These are phyloP conservation scores for Sebastolobus altivelis DNA, from an alignment of 2,797 vertebrate genomes.

Conservation along the genomic window DNA sequence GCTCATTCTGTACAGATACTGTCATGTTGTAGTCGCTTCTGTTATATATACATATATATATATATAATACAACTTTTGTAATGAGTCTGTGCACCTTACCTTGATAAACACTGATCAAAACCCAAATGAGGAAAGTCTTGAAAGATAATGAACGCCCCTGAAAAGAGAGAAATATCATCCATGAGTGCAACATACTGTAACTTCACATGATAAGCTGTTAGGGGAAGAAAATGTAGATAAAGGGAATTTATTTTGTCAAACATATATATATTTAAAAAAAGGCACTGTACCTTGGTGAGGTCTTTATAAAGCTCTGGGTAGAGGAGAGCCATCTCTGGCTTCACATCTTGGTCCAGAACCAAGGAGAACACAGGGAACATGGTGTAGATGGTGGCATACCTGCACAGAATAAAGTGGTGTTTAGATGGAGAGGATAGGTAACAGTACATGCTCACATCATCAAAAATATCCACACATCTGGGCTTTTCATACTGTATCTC, in stretches of 20 bases:
- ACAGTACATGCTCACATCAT: background rate
- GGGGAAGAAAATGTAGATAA: fast-evolving
- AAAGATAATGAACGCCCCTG: constrained; percentile 97
- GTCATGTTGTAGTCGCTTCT: background rate
- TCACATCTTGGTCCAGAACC: constrained; percentile 97
- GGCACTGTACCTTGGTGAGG: constrained; percentile 91
- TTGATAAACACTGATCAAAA: constrained; percentile 98
- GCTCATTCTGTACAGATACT: background rate
- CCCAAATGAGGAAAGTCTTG: constrained; percentile 98
- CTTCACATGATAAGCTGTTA: background rate
- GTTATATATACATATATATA: too few relatives aligned
- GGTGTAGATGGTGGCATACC: constrained; percentile 98
- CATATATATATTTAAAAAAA: background rate
- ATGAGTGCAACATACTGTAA: background rate
- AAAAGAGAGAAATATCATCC: constrained; percentile 54
- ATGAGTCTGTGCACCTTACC: constrained; percentile 80
- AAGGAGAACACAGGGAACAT: constrained; percentile 99
- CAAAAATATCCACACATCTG: background rate
- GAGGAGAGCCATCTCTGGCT: constrained; percentile 95
- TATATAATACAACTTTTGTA: background rate
- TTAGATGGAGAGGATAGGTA: background rate
- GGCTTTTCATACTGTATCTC: background rate
- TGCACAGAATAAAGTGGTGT: constrained; percentile 62
- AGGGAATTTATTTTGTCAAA: background rate
- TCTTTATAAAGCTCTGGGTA: constrained; percentile 99